These are phyloP conservation scores for Achatina immaculata DNA, from an alignment of 1,140 invertebrate genomes.

Conservation along the genomic window DNA sequence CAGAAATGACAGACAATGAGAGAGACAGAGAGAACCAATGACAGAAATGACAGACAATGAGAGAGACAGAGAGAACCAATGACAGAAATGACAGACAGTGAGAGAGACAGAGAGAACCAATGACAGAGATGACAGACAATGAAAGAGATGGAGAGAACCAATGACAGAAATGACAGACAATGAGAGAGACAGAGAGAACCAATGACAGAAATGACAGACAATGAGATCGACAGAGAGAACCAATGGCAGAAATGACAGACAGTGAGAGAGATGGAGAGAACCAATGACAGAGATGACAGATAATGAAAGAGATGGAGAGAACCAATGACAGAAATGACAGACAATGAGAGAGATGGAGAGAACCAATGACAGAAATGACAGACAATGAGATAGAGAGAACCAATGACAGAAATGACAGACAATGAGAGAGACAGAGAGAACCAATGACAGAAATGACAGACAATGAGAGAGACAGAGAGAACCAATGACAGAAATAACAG, in stretches of 20 bases:
- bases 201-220: no score
- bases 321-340: background rate
- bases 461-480: background rate
- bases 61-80: no score
- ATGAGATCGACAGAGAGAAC: background rate
- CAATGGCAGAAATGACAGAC: background rate
- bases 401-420: background rate
- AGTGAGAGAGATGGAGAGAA: no score
- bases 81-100: background rate
- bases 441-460: no score
- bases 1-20: background rate
- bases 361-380: background rate
- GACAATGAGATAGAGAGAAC: background rate
- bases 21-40: background rate
- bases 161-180: background rate
- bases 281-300: no score
- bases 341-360: background rate
- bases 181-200: background rate
- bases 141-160: conserved; percentile 5
- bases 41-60: background rate
- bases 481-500: no score
- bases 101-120: conserved; percentile 5
- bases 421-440: background rate
- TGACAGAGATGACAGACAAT: no score
- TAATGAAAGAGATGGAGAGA: background rate